A percentile compares a stretch with the other conserved stretches of the same genome.
These are phyloP conservation scores for Drosophila siamana DNA, from an alignment of 2,888 invertebrate species.

Conservation along the genomic window DNA sequence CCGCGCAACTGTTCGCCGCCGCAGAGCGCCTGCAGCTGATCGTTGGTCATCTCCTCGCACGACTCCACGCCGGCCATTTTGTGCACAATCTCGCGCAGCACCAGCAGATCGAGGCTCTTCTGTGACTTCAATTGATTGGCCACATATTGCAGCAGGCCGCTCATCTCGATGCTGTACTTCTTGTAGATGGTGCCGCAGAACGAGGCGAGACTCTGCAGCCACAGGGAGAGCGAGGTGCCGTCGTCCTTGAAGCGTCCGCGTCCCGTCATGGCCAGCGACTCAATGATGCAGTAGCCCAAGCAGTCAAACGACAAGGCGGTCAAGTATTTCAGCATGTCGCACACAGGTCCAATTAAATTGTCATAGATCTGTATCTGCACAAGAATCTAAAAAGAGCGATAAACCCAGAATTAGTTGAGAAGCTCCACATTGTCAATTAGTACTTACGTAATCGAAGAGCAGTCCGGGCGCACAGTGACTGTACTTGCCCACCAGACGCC, in stretches of 20 bases:
- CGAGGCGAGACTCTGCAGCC: conserved; percentile 97
- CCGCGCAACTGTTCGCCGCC: conserved; percentile 98
- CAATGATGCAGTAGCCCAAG: conserved; percentile 97
- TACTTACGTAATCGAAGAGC: conserved; percentile 95
- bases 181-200: conserved; percentile 98
- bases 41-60: conserved; percentile 97
- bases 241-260: conserved; percentile 93
- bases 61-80: conserved; percentile 99
- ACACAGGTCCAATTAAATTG: conserved; percentile 97
- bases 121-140: conserved; percentile 98
- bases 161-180: conserved; percentile 98
- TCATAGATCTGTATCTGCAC: conserved; percentile 96
- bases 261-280: conserved; percentile 93
- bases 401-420: background rate
- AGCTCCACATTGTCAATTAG: too few species aligned
- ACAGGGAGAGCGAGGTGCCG: conserved; percentile 95
- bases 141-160: conserved; percentile 97
- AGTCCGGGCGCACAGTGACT: conserved; percentile 98
- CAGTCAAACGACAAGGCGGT: conserved; percentile 98
- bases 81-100: conserved; percentile 98
- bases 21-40: conserved; percentile 98
- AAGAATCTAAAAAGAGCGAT: conserved; percentile 86
- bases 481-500: conserved; percentile 97
- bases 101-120: conserved; percentile 96
- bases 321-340: conserved; percentile 98